phyloP scores from a whole-genome alignment of 1,140 invertebrate species.

The Vanessa tameamea region DNA sequence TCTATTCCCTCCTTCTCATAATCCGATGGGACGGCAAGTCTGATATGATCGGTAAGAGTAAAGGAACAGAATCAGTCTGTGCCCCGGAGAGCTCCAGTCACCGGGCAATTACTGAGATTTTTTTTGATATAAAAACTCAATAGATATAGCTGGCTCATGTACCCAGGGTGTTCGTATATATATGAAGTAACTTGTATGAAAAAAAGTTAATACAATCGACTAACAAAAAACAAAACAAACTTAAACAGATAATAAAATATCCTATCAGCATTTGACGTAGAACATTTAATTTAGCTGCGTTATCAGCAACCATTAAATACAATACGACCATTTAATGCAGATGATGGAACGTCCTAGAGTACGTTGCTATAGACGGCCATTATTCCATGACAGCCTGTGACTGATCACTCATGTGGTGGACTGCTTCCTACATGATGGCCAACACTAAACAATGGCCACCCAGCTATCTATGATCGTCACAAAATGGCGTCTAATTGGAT shows the following conservation, averaged over 20 bases:
- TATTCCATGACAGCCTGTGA: constrained; percentile 70
- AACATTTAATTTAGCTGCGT: constrained; percentile 23
- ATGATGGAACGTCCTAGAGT: constrained; percentile 65
- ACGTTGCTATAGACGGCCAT: constrained; percentile 53
- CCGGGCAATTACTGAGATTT: too few relatives aligned
- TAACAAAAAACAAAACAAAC: neutral
- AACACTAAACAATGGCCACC: constrained; percentile 69
- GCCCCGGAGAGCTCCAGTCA: too few relatives aligned
- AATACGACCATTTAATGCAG: constrained; percentile 53
- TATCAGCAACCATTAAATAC: constrained; percentile 34
- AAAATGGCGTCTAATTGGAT: constrained; percentile 77
- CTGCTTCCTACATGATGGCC: constrained; percentile 56
- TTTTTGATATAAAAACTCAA: too few relatives aligned
- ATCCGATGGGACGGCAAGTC: too few relatives aligned
- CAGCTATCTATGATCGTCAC: constrained; percentile 73
- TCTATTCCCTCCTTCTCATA: too few relatives aligned
- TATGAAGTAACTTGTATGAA: too few relatives aligned
- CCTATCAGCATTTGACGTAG: constrained; percentile 46
- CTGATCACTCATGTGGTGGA: constrained; percentile 55
- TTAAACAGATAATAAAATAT: constrained; percentile 53
- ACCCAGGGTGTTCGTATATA: too few relatives aligned
- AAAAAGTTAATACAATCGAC: too few relatives aligned
- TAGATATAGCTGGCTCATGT: too few relatives aligned
- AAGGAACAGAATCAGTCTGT: too few relatives aligned
- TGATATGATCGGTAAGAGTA: too few relatives aligned